Evolutionary conservation across 2,113 vertebrate genomes (phyloP).

Genomic region (Gambusia affinis): DNA sequence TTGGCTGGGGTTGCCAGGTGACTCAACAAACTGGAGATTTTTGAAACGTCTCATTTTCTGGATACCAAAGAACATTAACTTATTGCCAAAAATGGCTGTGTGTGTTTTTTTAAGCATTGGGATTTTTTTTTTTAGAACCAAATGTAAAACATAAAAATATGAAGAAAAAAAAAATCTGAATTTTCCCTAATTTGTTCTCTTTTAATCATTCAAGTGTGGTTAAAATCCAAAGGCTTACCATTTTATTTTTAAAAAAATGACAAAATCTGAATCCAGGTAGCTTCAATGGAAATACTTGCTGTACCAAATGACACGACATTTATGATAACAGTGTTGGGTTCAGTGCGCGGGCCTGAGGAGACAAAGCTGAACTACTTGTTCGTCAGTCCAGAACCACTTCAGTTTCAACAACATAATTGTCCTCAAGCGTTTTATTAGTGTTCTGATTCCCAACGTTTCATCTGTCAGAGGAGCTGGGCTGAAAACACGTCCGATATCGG

Average conservation of each 20-base stretch:
- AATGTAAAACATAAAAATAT: too few species aligned
- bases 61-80: too few species aligned
- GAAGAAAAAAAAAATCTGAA: too few species aligned
- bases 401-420: conserved; percentile 72
- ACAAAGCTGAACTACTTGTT: conserved; percentile 41
- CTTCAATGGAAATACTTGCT: not conserved
- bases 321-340: conserved; percentile 26
- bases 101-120: too few species aligned
- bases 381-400: conserved; percentile 61
- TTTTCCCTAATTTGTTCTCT: too few species aligned
- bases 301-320: not conserved
- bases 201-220: not conserved
- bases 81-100: too few species aligned
- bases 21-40: too few species aligned
- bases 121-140: too few species aligned
- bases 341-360: conserved; percentile 56
- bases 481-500: conserved; percentile 49
- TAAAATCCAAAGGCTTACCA: not conserved
- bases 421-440: conserved; percentile 36
- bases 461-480: conserved; percentile 22
- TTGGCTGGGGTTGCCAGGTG: too few species aligned
- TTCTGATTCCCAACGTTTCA: conserved; percentile 47
- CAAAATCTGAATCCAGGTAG: not conserved
- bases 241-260: not conserved
- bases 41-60: too few species aligned